Evolutionary conservation across 2,888 invertebrate species (phyloP).

Genomic region (Nemapogon koenigi): DNA sequence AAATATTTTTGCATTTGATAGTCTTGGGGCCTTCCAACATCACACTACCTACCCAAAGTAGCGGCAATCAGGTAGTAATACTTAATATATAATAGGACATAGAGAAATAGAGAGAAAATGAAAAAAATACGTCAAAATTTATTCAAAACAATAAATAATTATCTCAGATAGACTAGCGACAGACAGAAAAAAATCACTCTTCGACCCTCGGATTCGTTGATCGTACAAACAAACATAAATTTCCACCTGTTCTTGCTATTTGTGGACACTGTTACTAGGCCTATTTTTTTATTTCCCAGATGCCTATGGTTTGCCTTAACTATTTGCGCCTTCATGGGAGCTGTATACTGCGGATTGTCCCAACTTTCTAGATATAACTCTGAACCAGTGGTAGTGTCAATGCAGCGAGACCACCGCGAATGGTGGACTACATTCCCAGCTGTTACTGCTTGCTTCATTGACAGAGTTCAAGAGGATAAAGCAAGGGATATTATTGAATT

Average conservation of each 20-base stretch:
- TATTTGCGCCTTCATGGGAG: conserved; percentile 36
- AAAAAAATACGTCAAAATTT: too few relatives aligned
- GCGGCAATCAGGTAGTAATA: too few relatives aligned
- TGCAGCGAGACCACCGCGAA: conserved; percentile 45
- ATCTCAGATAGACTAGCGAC: too few relatives aligned
- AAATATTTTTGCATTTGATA: too few relatives aligned
- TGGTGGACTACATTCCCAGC: conserved; percentile 56
- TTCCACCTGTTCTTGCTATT: neutral
- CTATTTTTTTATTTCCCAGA: conserved; percentile 20
- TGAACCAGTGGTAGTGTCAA: conserved; percentile 52
- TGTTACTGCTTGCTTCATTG: conserved; percentile 47
- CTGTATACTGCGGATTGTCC: conserved; percentile 41
- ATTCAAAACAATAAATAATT: too few relatives aligned
- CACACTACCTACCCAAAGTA: too few relatives aligned
- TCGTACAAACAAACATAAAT: neutral
- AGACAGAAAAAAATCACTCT: too few relatives aligned
- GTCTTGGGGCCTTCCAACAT: too few relatives aligned
- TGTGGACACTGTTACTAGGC: neutral
- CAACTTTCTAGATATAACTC: conserved; percentile 44
- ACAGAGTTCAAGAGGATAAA: conserved; percentile 35
- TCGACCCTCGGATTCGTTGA: too few relatives aligned
- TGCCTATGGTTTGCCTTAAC: conserved; percentile 42
- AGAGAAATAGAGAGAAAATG: too few relatives aligned
- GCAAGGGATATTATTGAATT: conserved; percentile 31
- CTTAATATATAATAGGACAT: too few relatives aligned